Evolutionary conservation across 2,113 vertebrate species (phyloP).

Genomic region (Crotalus helleri): DNA sequence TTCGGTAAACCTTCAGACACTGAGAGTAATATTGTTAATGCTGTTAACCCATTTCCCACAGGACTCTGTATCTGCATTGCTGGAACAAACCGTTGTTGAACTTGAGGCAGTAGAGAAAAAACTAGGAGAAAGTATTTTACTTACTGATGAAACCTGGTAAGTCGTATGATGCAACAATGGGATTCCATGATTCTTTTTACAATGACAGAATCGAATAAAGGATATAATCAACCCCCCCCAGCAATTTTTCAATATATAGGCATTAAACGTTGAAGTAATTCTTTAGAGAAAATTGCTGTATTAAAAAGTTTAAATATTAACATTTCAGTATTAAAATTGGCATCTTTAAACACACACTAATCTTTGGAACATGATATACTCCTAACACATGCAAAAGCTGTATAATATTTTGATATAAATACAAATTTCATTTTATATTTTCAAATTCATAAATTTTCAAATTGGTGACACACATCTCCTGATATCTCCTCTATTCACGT

Average conservation of each 20-base stretch:
- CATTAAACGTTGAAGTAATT: not conserved
- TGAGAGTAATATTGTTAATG: not conserved
- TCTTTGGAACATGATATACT: not conserved
- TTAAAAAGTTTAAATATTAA: not conserved
- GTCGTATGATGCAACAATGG: conserved; percentile 4
- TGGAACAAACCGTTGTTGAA: conserved; percentile 77
- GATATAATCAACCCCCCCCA: not conserved
- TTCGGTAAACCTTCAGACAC: not conserved
- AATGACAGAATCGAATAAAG: not conserved
- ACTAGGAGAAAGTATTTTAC: conserved; percentile 62
- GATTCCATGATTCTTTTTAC: not conserved
- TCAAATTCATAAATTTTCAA: not conserved
- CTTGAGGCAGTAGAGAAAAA: conserved; percentile 72
- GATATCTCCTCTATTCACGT: not conserved
- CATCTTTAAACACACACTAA: not conserved
- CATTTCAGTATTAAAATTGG: not conserved
- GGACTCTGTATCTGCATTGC: conserved; percentile 73
- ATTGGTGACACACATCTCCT: no score
- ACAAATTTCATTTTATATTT: not conserved
- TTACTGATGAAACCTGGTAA: conserved; percentile 77
- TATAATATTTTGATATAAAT: not conserved
- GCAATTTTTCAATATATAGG: not conserved
- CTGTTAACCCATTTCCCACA: conserved; percentile 59
- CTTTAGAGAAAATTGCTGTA: not conserved
- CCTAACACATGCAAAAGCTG: not conserved